Evolutionary conservation across 2,888 invertebrate genomes (phyloP).

Genomic region (Eucera pruinosa): DNA sequence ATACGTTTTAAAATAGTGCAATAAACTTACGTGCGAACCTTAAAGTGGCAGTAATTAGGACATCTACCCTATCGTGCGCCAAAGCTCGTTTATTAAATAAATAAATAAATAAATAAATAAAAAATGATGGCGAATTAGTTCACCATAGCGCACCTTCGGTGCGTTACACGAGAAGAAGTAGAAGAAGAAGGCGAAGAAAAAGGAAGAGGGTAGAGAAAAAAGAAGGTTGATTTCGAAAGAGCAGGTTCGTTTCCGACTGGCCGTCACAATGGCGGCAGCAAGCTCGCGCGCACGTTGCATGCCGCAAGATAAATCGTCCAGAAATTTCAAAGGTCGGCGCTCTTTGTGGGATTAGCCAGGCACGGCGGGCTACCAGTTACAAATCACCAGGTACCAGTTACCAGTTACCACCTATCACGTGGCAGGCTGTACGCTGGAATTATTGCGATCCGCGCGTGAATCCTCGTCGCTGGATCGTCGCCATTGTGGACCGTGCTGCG

Average conservation of each 20-base stretch:
- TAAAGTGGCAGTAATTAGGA: too few relatives aligned
- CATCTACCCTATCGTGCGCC: too few relatives aligned
- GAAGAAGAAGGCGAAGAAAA: not conserved
- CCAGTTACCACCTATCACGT: constrained; percentile 78
- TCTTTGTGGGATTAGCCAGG: constrained; percentile 80
- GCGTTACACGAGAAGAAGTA: not conserved
- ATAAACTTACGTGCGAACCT: too few relatives aligned
- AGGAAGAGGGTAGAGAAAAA: not conserved
- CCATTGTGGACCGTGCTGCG: constrained; percentile 46
- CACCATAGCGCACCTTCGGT: not conserved
- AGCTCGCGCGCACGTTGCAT: constrained; percentile 68
- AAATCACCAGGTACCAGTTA: constrained; percentile 81
- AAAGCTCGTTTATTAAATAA: too few relatives aligned
- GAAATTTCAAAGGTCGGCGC: constrained; percentile 76
- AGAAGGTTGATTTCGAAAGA: not conserved
- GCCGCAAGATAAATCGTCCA: constrained; percentile 80
- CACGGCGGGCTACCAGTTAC: constrained; percentile 77
- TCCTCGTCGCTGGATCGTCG: constrained; percentile 35
- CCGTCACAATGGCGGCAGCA: constrained; percentile 39
- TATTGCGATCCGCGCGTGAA: constrained; percentile 44
- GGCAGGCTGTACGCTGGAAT: constrained; percentile 48
- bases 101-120: too few relatives aligned
- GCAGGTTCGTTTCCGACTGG: constrained; percentile 31
- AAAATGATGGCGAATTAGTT: not conserved
- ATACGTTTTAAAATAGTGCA: too few relatives aligned